Evolutionary conservation across 37 sponge, comb jelly and placozoan genomes (phyloP).

Genomic region (Dysidea cf. avara): DNA sequence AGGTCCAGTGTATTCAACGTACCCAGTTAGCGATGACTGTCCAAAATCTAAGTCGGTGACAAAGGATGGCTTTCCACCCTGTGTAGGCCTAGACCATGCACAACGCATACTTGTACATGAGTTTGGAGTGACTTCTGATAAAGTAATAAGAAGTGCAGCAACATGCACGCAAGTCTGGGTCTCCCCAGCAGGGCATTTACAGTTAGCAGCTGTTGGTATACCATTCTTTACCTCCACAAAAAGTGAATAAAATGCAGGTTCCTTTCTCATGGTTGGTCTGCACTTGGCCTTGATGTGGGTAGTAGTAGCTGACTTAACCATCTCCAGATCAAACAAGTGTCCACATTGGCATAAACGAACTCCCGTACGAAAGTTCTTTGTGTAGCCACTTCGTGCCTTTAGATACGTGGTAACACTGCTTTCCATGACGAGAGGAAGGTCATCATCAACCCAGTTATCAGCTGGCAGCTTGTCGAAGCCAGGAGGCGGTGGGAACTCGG

Average conservation of each 20-base stretch:
- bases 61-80: too few relatives aligned
- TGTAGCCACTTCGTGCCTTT: slow-evolving; percentile 2
- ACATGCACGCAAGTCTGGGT: slow-evolving; percentile 30
- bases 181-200: background rate
- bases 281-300: slow-evolving; percentile 15
- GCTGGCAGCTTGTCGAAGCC: slow-evolving; percentile 18
- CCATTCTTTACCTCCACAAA: slow-evolving; percentile 9
- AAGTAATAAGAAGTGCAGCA: slow-evolving; percentile 21
- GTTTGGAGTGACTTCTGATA: slow-evolving; percentile 22
- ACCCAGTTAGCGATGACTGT: slow-evolving; percentile 16
- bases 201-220: background rate
- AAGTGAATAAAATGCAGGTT: slow-evolving; percentile 10
- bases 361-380: slow-evolving; percentile 29
- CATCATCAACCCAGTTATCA: background rate
- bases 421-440: slow-evolving; percentile 6
- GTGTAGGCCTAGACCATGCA: slow-evolving; percentile 27
- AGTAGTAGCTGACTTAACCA: background rate
- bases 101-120: slow-evolving; percentile 30
- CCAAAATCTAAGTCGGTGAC: slow-evolving; percentile 20
- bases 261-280: slow-evolving; percentile 28
- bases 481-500: too few relatives aligned
- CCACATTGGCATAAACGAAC: slow-evolving; percentile 19
- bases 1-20: background rate
- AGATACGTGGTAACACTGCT: background rate
- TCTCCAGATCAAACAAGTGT: slow-evolving; percentile 23